Percentiles rank a stretch among this genome's conserved stretches.
Conservation (phyloP, 2,113 vertebrate genomes). For the Turnix velox region DNA sequence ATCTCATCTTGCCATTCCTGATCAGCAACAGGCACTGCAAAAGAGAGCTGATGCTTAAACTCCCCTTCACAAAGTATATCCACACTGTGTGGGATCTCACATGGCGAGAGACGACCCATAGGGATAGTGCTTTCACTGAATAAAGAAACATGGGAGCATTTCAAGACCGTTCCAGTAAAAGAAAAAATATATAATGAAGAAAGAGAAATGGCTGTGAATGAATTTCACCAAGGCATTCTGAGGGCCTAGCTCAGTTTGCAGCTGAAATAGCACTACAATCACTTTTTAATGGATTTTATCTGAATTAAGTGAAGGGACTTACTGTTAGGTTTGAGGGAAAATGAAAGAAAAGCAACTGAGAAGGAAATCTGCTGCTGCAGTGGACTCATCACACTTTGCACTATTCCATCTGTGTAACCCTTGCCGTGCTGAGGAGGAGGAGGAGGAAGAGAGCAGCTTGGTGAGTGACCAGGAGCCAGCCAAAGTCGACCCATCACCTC, state of each 20-base stretch:
- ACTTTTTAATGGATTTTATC: not conserved
- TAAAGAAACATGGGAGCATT: not conserved
- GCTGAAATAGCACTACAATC: not conserved
- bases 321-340: not conserved
- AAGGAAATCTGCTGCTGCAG: not conserved
- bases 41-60: not conserved
- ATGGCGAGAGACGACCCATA: rapidly evolving
- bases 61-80: not conserved
- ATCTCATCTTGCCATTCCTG: not conserved
- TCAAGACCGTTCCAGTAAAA: not conserved
- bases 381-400: not conserved
- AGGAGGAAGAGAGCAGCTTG: not conserved
- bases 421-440: not conserved
- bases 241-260: not conserved
- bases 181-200: not conserved
- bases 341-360: not conserved
- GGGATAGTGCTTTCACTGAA: not conserved
- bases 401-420: not conserved
- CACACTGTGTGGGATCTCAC: not conserved
- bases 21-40: not conserved
- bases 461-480: not conserved
- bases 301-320: not conserved
- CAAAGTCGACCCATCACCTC: not conserved
- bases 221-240: not conserved
- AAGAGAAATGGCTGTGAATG: not conserved